Percentiles rank a stretch among this genome's conserved stretches.
phyloP scores from a whole-genome alignment of 2,797 vertebrate species.

The Streptopelia turtur region DNA sequence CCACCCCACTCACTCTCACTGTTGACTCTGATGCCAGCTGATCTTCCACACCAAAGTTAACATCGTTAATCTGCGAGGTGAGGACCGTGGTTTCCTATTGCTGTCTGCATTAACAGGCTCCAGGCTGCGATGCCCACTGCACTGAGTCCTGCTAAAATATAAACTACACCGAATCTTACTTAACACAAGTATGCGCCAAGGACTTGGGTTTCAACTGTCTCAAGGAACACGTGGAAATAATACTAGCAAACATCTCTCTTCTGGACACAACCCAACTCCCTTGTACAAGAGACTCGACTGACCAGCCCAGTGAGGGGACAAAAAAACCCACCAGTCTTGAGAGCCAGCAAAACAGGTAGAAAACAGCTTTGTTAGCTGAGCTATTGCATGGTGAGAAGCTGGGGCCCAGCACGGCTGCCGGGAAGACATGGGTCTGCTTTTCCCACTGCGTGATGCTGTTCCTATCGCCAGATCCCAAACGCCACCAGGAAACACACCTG shows the following conservation, averaged over 20 bases:
- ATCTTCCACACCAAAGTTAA: not conserved
- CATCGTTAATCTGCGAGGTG: not conserved
- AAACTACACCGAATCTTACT: not conserved
- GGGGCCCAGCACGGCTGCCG: not conserved
- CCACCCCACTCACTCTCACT: conserved; percentile 36
- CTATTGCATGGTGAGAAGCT: not conserved
- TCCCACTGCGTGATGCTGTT: not conserved
- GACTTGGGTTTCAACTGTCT: not conserved
- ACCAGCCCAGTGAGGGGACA: not conserved
- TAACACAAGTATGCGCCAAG: not conserved
- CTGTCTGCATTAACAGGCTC: not conserved
- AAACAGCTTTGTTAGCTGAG: not conserved
- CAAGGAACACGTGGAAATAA: not conserved
- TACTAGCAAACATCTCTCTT: not conserved
- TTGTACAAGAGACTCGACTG: not conserved
- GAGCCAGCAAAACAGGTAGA: not conserved
- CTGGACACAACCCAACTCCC: not conserved
- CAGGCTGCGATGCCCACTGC: not conserved
- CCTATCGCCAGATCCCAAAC: not conserved
- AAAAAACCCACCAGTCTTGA: not conserved
- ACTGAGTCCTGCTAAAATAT: not conserved
- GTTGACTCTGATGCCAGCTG: not conserved
- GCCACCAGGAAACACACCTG: not conserved
- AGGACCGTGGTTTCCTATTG: not conserved
- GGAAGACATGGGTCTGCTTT: not conserved